phyloP scores from a whole-genome alignment of 2,888 invertebrate genomes.

The Clostera curtula region DNA sequence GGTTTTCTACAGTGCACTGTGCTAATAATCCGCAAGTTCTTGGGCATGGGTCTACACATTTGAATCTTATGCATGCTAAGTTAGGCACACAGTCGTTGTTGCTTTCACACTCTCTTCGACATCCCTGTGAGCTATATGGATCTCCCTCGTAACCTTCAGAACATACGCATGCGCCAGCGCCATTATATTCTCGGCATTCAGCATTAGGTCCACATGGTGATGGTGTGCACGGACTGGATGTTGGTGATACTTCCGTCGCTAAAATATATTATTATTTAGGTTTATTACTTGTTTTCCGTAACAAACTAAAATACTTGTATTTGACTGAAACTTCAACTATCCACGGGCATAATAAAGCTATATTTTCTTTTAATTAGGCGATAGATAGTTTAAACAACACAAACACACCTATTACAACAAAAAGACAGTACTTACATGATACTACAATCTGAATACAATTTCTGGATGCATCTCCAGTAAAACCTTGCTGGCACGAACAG shows the following conservation, averaged over 20 bases:
- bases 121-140: slow-evolving; percentile 83
- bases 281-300: neutral
- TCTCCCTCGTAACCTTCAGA: slow-evolving; percentile 86
- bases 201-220: slow-evolving; percentile 91
- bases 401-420: too few species aligned
- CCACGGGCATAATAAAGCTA: too few species aligned
- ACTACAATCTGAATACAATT: slow-evolving; percentile 76
- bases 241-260: slow-evolving; percentile 78
- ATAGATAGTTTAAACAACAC: too few species aligned
- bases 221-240: slow-evolving; percentile 85
- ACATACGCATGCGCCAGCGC: slow-evolving; percentile 90
- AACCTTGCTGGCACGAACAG: slow-evolving; percentile 88
- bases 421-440: slow-evolving; percentile 41
- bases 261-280: slow-evolving; percentile 20
- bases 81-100: slow-evolving; percentile 84
- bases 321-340: too few species aligned
- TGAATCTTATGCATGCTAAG: slow-evolving; percentile 85
- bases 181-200: slow-evolving; percentile 87
- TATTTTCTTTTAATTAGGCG: too few species aligned
- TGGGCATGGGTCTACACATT: slow-evolving; percentile 90
- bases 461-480: slow-evolving; percentile 84
- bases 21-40: slow-evolving; percentile 89
- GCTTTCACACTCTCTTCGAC: slow-evolving; percentile 85
- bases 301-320: neutral
- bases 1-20: slow-evolving; percentile 84